A percentile compares a stretch with the other conserved stretches of the same genome.
Conservation (phyloP, 2,113 vertebrate genomes). For the Isichthys henryi region DNA sequence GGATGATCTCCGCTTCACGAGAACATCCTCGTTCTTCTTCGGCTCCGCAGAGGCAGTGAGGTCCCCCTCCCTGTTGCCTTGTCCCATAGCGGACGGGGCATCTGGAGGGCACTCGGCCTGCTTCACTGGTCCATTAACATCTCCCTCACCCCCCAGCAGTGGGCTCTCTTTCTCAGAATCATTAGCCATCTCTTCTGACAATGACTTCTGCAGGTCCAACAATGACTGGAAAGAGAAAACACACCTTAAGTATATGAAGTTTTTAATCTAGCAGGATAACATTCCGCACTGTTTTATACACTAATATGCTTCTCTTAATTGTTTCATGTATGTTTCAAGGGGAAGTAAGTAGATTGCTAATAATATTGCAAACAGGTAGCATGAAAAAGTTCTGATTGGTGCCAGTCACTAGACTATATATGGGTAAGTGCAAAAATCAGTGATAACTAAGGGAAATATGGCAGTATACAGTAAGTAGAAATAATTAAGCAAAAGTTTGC, state of each 20-base stretch:
- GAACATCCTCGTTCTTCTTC: background rate
- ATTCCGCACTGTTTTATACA: background rate
- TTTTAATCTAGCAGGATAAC: background rate
- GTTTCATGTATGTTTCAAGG: background rate
- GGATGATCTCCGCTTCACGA: constrained; percentile 29
- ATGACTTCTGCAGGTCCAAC: constrained; percentile 11
- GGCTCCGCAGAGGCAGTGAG: background rate
- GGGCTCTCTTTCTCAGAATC: background rate
- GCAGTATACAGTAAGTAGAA: background rate
- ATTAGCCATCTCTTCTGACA: background rate
- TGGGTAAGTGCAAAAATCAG: background rate
- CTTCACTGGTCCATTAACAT: background rate
- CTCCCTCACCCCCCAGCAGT: background rate
- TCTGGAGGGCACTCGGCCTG: background rate
- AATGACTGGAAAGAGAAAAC: constrained; percentile 28
- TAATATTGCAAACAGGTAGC: background rate
- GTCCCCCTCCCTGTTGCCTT: background rate
- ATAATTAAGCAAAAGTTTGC: background rate
- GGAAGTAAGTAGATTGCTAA: background rate
- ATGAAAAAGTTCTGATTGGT: background rate
- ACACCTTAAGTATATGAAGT: background rate
- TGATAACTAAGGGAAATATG: background rate
- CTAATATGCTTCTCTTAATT: background rate
- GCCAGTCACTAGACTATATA: background rate
- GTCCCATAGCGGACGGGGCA: background rate